Conservation (phyloP, 2,113 vertebrate genomes). For the Pedetes capensis region DNA sequence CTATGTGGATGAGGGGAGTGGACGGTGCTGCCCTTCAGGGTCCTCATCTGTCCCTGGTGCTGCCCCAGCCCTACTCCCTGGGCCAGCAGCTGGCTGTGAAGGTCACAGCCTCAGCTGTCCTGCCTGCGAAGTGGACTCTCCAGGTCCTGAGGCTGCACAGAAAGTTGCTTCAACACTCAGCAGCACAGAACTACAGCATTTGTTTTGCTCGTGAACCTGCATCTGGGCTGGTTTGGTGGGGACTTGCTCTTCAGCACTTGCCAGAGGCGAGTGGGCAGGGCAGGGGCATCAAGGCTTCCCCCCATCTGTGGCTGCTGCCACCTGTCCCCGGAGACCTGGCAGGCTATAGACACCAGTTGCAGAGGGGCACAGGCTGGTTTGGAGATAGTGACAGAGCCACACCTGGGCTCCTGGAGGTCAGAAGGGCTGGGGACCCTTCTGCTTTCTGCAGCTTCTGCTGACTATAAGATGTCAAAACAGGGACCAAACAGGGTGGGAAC, state of each 20-base stretch:
- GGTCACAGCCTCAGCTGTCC: neutral
- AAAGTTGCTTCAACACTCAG: neutral
- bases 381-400: neutral
- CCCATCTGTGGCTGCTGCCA: neutral
- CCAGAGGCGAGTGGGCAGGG: too few relatives aligned
- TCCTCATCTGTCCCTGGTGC: too few relatives aligned
- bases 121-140: neutral
- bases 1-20: neutral
- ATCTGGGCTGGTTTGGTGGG: rapidly evolving
- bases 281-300: too few relatives aligned
- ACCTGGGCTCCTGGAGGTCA: neutral
- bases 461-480: neutral
- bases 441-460: too few relatives aligned
- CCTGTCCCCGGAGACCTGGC: neutral
- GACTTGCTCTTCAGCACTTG: neutral
- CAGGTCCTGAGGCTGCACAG: rapidly evolving
- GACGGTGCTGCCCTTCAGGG: neutral
- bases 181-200: neutral
- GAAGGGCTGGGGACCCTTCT: neutral
- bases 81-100: neutral
- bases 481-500: neutral
- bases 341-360: neutral
- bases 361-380: neutral
- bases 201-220: too few relatives aligned
- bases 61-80: too few relatives aligned